Evolutionary conservation across 2,113 vertebrate species (phyloP).

Genomic region (Sander vitreus): DNA sequence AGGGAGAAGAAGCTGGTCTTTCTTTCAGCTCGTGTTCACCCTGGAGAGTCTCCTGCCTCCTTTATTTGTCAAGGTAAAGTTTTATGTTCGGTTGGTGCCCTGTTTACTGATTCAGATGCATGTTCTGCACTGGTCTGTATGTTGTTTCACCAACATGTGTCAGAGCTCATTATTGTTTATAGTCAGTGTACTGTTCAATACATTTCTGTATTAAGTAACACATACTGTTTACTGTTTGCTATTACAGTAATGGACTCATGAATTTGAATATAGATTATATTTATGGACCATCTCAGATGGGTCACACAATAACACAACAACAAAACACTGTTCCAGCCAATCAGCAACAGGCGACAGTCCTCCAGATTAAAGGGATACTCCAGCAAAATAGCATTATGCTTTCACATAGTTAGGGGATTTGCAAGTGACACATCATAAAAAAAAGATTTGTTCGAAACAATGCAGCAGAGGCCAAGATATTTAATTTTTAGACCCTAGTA

Average conservation of each 20-base stretch:
- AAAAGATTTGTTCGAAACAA: neutral
- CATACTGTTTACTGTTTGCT: neutral
- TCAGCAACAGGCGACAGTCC: no score
- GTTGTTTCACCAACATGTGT: neutral
- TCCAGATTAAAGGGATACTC: no score
- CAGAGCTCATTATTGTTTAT: neutral
- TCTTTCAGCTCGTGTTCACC: slow-evolving; percentile 95
- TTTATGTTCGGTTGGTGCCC: slow-evolving; percentile 3
- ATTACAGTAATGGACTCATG: neutral
- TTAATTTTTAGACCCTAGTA: neutral
- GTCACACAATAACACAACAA: neutral
- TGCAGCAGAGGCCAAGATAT: neutral
- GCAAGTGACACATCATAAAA: neutral
- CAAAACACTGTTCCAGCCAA: no score
- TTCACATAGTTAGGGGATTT: neutral
- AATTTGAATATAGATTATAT: neutral
- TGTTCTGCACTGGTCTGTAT: slow-evolving; percentile 7
- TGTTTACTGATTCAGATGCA: slow-evolving; percentile 24
- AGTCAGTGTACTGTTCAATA: neutral
- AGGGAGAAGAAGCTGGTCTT: slow-evolving; percentile 93
- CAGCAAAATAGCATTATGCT: no score
- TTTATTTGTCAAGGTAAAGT: slow-evolving; percentile 97
- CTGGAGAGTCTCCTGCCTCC: slow-evolving; percentile 96
- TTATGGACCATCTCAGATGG: neutral
- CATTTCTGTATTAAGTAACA: neutral